Base-by-base conservation (phyloP, 2,797 vertebrate genomes). In the Galagoides demidoff region DNA sequence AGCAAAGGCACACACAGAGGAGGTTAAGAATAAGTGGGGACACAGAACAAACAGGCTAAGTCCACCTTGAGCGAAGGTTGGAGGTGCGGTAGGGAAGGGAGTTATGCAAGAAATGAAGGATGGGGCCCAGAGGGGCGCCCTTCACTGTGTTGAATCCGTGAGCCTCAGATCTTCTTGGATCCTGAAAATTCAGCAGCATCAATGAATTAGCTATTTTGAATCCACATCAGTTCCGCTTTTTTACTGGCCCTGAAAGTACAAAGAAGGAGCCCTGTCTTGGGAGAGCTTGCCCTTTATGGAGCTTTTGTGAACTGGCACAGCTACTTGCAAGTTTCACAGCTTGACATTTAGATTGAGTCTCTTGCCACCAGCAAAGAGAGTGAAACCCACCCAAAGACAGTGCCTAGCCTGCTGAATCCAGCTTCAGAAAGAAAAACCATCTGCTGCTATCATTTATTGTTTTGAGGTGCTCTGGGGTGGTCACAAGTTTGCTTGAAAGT, bases 1-100 rank as follows among this genome's bases (percentile, higher is more conserved):
- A 92, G 89, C 64, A 92, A 70, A 95, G 84, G 84, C 93, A 66
- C 94, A 95, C 1, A 84, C 84, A 76, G 95, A 93, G 95, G 90
- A 95, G 91, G 85, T 71, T 37, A 73, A 92, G 86, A 86, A 89
- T 61, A 95, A 95, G 81, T 14, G 39, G 94, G 78, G 71, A 88
- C 91, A 95, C 19, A 78, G 63, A 86, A 92, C 55, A 92, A 95
- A 68, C 96, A 97, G 96, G 77, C 63, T 85, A 49, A 59, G 74
- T 96, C 81, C 71, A 76, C 93, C 96, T 92, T 94, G 96, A 55
- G 84, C 82, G 77, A 93, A 95, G 95, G 79, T 19, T 90, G 79
- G 78, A 52, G 3, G 20, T 77, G 19, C 49, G 76, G 55, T 7
- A 43, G 64, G 57, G 45, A 77, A 68, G 17, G 29, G 12, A 70